phyloP scores from a whole-genome alignment of 2,888 invertebrate genomes.

The Cephus pygmeus region DNA sequence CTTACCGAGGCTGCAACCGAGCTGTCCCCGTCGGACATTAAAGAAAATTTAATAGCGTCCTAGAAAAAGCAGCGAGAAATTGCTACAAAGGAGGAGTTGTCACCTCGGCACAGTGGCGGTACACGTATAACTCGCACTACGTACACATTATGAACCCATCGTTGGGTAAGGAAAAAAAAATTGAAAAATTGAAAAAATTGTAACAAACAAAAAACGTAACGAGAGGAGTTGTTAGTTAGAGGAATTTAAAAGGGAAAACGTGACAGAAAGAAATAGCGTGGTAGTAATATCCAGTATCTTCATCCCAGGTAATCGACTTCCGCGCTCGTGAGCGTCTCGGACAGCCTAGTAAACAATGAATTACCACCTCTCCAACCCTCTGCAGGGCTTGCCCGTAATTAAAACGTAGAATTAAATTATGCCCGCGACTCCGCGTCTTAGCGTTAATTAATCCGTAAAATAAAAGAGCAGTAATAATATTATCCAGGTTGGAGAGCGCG shows the following conservation, averaged over 20 bases:
- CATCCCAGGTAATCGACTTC: neutral
- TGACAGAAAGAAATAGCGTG: neutral
- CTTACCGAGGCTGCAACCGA: neutral
- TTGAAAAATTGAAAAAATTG: neutral
- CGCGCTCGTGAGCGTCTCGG: neutral
- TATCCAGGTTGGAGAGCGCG: constrained; percentile 16
- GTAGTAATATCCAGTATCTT: constrained; percentile 4
- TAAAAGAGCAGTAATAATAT: constrained; percentile 32
- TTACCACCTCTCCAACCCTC: neutral
- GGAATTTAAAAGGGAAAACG: neutral
- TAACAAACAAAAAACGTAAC: neutral
- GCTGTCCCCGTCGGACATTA: neutral
- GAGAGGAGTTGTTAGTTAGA: neutral
- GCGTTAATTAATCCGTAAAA: constrained; percentile 42
- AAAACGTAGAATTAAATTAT: constrained; percentile 40
- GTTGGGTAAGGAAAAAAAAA: neutral
- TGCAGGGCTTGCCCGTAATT: constrained; percentile 29
- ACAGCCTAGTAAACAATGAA: constrained; percentile 9
- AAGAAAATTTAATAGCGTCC: neutral
- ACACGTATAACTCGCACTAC: neutral
- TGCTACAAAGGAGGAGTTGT: neutral
- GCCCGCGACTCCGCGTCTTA: constrained; percentile 25
- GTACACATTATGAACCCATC: neutral
- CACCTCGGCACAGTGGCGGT: neutral
- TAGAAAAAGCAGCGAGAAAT: neutral